Evolutionary conservation across 2,888 invertebrate genomes (phyloP), one percentile per base, ranked within the genome.

Genomic region (Pyralis farinalis): DNA sequence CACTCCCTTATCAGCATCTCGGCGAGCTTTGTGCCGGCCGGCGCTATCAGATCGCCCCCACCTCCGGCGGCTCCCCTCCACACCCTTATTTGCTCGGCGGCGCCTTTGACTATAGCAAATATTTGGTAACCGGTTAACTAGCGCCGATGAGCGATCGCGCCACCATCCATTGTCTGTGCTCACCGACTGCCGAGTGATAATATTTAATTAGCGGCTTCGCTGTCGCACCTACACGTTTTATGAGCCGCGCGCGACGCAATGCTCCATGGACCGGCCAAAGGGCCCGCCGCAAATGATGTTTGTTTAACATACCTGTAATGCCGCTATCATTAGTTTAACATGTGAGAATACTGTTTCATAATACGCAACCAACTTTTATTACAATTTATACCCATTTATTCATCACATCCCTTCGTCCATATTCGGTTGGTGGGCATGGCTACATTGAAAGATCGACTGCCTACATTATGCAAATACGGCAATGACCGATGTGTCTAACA

Each of bases 131-230:
- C 71, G 63, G 81, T 81, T 80, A 83, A 80, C 79, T 79, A 80
- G 75, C 76, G 73, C 78, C 76, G 77, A 81, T 83, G 77, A 79
- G 67, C 71, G 75, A 75, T 75, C 73, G 66, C 67, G 66, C 72
- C 62, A 65, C 71, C 51, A 81, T 86, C 71, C 51, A 81, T 86
- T 86, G 85, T 85, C 77, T 82, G 74, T 71, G 64, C 63, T 63
- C 64, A 68, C 76, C 75, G 79, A 72, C 73, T 71, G 70, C 62
- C 64, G 53, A 73, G 72, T 83, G 83, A 83, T 85, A 85, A 86
- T 86, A 85, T 87, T 85, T 87, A 86, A 87, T 87, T 84, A 87
- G 84, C 76, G 77, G 71, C 73, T 64, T 53, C 69, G 74, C 66
- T 78, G 81, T 86, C 78, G 76, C 85, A 83, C 86, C 85, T 83